Conservation (phyloP, 2,888 invertebrate species). For the Nomada lathburiana region DNA sequence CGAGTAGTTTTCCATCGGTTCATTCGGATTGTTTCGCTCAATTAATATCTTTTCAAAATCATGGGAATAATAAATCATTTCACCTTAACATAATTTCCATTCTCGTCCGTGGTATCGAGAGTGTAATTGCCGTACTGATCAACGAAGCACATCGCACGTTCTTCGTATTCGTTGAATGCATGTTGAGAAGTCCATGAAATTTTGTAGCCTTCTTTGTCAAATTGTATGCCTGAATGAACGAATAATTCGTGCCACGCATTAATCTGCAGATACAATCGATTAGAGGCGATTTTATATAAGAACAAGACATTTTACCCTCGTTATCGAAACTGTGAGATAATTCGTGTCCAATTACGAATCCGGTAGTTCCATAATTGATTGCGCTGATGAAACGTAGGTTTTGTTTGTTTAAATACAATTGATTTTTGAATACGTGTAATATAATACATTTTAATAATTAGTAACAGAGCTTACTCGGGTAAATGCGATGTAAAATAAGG, state of each 20-base stretch:
- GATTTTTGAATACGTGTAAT: neutral
- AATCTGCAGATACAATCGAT: neutral
- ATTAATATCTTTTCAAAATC: neutral
- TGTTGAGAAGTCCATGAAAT: slow-evolving; percentile 23
- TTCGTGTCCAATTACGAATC: slow-evolving; percentile 67
- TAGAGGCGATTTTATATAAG: neutral
- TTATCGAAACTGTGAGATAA: slow-evolving; percentile 63
- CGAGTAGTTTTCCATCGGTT: neutral
- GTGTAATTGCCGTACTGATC: slow-evolving; percentile 58
- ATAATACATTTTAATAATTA: neutral
- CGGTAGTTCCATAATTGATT: slow-evolving; percentile 63
- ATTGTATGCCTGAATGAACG: slow-evolving; percentile 43
- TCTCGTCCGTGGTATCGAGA: slow-evolving; percentile 33
- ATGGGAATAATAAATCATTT: neutral
- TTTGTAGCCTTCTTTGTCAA: slow-evolving; percentile 53
- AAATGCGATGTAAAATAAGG: slow-evolving; percentile 59
- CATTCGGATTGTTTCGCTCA: neutral
- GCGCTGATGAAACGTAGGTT: slow-evolving; percentile 44
- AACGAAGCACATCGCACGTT: slow-evolving; percentile 54
- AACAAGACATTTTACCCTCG: slow-evolving; percentile 42
- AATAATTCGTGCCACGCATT: neutral
- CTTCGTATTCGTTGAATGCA: slow-evolving; percentile 30
- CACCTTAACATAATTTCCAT: slow-evolving; percentile 33
- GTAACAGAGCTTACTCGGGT: slow-evolving; percentile 58
- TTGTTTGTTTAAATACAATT: neutral